Percentiles rank a stretch among this genome's conserved stretches.
Conservation (phyloP, 2,113 vertebrate genomes). For the Sylvilagus bachmani region DNA sequence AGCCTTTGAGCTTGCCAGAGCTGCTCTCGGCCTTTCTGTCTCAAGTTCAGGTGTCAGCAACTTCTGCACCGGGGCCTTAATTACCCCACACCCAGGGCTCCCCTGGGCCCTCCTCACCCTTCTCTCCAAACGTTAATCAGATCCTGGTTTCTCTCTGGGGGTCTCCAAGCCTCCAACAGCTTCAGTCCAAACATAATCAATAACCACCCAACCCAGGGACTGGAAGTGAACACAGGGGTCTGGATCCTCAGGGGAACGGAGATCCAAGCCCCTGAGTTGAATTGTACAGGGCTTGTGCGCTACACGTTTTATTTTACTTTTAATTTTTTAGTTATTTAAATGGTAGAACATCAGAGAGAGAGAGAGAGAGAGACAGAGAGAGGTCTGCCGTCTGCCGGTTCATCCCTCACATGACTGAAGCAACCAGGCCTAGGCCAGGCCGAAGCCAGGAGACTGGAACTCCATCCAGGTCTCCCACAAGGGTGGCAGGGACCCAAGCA, state of each 20-base stretch:
- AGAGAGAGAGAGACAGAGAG: too few relatives aligned
- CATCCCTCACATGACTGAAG: too few relatives aligned
- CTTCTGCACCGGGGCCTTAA: neutral
- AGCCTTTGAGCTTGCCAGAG: too few relatives aligned
- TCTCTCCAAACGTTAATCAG: neutral
- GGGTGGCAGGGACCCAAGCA: too few relatives aligned
- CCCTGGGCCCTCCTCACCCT: neutral
- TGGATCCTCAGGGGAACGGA: neutral
- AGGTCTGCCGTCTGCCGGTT: too few relatives aligned
- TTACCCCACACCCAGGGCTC: neutral
- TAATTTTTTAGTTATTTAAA: too few relatives aligned
- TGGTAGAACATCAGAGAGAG: too few relatives aligned
- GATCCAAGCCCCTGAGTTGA: neutral
- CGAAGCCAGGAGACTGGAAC: too few relatives aligned
- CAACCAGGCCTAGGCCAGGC: too few relatives aligned
- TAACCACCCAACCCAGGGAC: neutral
- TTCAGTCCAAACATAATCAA: accelerated
- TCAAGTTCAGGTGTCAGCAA: neutral
- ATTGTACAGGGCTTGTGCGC: accelerated
- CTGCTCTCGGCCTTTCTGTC: neutral
- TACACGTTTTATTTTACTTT: too few relatives aligned
- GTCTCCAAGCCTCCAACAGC: neutral
- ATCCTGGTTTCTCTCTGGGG: neutral
- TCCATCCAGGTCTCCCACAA: too few relatives aligned
- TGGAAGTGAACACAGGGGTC: too few relatives aligned